A percentile compares a stretch with the other conserved stretches of the same genome.
Conservation (phyloP, 53 echinoderm and acorn worm species). For the Hippasteria phrygiana region DNA sequence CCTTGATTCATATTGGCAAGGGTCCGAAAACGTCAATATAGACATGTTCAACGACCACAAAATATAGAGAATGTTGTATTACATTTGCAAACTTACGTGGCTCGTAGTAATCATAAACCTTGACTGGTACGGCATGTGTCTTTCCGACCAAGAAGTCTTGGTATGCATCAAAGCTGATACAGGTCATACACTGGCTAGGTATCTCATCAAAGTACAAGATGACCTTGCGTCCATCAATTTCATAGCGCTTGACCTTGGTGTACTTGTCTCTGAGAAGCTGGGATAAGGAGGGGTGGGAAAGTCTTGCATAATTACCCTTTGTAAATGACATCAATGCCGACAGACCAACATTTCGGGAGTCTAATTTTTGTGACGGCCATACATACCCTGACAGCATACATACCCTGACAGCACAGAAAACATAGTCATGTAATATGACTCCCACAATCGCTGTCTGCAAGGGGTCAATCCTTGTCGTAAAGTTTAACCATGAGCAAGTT, state of each 20-base stretch:
- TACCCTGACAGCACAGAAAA: too few species aligned
- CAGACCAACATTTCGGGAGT: too few species aligned
- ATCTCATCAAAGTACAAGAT: conserved; percentile 99
- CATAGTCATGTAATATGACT: too few species aligned
- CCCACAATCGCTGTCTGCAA: too few species aligned
- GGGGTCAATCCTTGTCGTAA: too few species aligned
- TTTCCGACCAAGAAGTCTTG: conserved; percentile 89
- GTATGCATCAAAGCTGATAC: conserved; percentile 86
- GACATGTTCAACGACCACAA: too few species aligned
- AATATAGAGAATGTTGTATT: background rate
- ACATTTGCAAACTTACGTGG: conserved; percentile 81
- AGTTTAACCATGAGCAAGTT: too few species aligned
- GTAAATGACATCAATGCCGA: too few species aligned
- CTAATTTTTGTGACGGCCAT: too few species aligned
- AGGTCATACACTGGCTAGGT: conserved; percentile 97
- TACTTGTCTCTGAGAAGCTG: conserved; percentile 85
- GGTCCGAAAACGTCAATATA: too few species aligned
- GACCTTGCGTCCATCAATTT: conserved; percentile 90
- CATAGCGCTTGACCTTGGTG: conserved; percentile 91
- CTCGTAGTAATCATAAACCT: conserved; percentile 97
- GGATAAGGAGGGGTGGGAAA: background rate
- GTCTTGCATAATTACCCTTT: background rate
- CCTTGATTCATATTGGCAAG: too few species aligned
- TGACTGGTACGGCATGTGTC: conserved; percentile 90
- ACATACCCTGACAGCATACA: too few species aligned